Base-by-base conservation (phyloP, 2,797 vertebrate species). In the Tragelaphus eurycerus region DNA sequence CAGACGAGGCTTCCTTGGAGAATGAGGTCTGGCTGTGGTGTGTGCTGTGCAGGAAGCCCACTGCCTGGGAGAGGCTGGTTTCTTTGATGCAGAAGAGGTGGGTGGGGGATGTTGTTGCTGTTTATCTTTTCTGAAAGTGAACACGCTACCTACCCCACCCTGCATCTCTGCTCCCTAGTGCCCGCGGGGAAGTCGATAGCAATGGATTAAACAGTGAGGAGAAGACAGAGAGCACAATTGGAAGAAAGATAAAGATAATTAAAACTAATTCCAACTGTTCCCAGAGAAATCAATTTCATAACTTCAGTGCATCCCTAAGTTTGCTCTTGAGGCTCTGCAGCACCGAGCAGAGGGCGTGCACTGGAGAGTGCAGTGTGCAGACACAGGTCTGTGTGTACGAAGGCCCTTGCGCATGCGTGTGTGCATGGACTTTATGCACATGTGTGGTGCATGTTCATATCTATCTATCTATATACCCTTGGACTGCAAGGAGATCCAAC, bases 241-340 rank as follows among this genome's bases (percentile, higher is more conserved):
- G 97, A 98, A 97, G 96, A 98, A 97, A 98, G 97, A 98, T 98
- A 98, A 98, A 98, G 98, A 98, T 98, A 98, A 98, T 98, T 97
- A 97, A 98, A 98, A 98, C 98, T 97, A 98, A 98, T 98, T 98
- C 97, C 93, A 96, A 96, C 96, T 97, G 95, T 94, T 98, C 74
- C 64, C 71, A 93, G 97, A 98, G 97, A 97, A 98, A 98, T 98
- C 98, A 98, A 98, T 98, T 98, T 98, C 96, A 97, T 98, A 98
- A 98, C 95, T 97, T 97, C 78, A 31, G 54, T 7, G 50, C 27
- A 4, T 97, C 94, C 93, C 93, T 96, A 83, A 95, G 96, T 96
- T 93, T 96, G 92, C 52, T 97, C 90, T 96, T 0, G 46, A 88
- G 91, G 89, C 86, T 93, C 89, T 94, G 90, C 54, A 6, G 86